Evolutionary conservation across 2,888 invertebrate genomes (phyloP).

Genomic region (Drosophila yooni): DNA sequence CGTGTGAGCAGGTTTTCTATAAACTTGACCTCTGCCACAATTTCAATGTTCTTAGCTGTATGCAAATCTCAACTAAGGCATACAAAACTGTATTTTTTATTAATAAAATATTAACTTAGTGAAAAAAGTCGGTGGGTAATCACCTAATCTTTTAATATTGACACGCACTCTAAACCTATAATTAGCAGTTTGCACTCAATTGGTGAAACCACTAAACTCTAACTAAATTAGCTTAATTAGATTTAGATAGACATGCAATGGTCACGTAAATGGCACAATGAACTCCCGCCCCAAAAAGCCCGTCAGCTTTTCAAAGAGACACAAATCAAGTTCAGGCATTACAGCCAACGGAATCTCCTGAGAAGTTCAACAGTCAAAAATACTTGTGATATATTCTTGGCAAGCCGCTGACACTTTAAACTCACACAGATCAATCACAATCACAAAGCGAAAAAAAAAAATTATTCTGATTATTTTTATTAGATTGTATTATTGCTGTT

Average conservation of each 20-base stretch:
- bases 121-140: neutral
- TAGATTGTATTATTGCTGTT: neutral
- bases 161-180: neutral
- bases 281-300: neutral
- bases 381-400: neutral
- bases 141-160: neutral
- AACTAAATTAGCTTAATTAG: neutral
- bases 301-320: neutral
- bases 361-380: neutral
- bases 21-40: neutral
- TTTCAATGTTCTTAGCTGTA: neutral
- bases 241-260: neutral
- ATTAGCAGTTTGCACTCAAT: neutral
- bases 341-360: neutral
- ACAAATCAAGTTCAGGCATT: neutral
- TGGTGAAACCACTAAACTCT: neutral
- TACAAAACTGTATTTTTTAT: neutral
- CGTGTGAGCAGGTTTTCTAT: neutral
- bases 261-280: neutral
- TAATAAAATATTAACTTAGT: neutral
- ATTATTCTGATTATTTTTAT: neutral
- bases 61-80: neutral
- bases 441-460: neutral
- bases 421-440: neutral
- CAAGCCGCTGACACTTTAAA: neutral